These are phyloP conservation scores for Solenodon paradoxus DNA, from an alignment of 2,113 vertebrate genomes.

Conservation along the genomic window DNA sequence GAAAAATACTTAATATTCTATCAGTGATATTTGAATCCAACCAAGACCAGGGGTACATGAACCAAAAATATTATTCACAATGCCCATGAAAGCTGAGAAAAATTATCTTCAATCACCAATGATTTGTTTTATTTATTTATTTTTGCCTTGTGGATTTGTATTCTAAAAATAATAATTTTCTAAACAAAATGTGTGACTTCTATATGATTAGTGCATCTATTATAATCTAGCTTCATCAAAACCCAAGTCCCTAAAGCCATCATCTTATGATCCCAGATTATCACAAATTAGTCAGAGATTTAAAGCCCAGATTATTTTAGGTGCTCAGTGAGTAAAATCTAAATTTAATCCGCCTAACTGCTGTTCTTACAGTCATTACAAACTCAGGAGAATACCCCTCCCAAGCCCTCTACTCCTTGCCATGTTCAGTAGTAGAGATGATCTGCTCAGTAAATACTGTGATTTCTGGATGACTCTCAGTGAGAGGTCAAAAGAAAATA, in stretches of 20 bases:
- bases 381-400: not conserved
- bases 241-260: not conserved
- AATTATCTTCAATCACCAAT: not conserved
- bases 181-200: not conserved
- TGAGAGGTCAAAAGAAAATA: slow-evolving; percentile 67
- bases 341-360: slow-evolving; percentile 25
- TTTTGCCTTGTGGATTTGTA: not conserved
- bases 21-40: not conserved
- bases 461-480: slow-evolving; percentile 65
- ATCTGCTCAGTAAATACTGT: slow-evolving; percentile 53
- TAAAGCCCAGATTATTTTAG: slow-evolving; percentile 2
- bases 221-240: slow-evolving; percentile 26
- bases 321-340: slow-evolving; percentile 33
- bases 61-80: slow-evolving; percentile 20
- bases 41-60: not conserved
- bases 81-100: not conserved
- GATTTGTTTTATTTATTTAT: not conserved
- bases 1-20: slow-evolving; percentile 28
- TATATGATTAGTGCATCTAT: not conserved
- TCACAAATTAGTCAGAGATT: slow-evolving; percentile 1
- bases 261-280: not conserved
- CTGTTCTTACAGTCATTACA: not conserved
- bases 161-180: not conserved
- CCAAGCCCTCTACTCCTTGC: not conserved
- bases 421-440: slow-evolving; percentile 13